Conservation (phyloP, 2,888 invertebrate genomes). For the Orchesella flavescens region DNA sequence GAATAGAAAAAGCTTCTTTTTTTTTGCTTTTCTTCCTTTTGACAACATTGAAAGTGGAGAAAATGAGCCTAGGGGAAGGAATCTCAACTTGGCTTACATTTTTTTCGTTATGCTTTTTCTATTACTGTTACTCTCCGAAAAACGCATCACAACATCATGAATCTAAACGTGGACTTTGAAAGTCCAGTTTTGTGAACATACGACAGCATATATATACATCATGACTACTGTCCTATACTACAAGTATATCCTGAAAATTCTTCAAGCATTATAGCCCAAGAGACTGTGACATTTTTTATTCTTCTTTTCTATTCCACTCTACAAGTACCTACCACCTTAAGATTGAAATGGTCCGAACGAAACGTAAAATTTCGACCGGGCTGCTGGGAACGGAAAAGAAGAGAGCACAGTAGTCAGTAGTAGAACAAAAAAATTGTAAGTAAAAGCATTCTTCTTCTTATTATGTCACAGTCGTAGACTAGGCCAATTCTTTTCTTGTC, state of each 20-base stretch:
- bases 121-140: too few relatives aligned
- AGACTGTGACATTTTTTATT: slow-evolving; percentile 12
- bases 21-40: background rate
- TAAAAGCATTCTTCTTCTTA: slow-evolving; percentile 4
- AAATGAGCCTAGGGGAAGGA: slow-evolving; percentile 7
- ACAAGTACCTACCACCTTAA: background rate
- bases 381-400: background rate
- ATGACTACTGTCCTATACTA: background rate
- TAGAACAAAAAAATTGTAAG: background rate
- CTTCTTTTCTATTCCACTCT: background rate
- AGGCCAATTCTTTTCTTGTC: slow-evolving; percentile 20
- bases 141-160: too few relatives aligned
- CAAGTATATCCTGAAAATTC: background rate
- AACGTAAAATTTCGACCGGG: background rate
- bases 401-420: background rate
- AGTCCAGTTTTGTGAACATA: too few relatives aligned
- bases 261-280: slow-evolving; percentile 10
- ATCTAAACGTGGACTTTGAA: too few relatives aligned
- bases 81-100: background rate
- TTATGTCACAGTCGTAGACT: slow-evolving; percentile 20
- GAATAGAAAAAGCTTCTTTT: too few relatives aligned
- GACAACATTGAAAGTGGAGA: background rate
- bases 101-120: too few relatives aligned
- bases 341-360: too few relatives aligned
- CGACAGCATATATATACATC: too few relatives aligned